Evolutionary conservation across 2,888 invertebrate species (phyloP), one percentile per base, ranked within the genome.

Genomic region (Tetranychus piercei): DNA sequence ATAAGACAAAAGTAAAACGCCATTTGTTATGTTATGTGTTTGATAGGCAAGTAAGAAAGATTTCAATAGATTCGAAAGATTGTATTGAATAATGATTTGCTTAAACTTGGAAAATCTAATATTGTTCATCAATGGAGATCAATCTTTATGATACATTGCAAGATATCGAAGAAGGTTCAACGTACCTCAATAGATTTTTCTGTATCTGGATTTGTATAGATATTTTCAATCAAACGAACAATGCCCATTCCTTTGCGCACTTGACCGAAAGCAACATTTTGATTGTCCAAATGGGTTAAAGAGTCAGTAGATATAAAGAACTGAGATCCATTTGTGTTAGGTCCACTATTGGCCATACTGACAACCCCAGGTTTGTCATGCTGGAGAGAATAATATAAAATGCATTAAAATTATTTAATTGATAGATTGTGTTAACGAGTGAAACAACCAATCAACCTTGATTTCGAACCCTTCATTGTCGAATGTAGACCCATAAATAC

Each of bases 341-440:
- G 90, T 43, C 99, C 99, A 0, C 93, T 91, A 85, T 99, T 99
- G 0, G 99, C 99, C 97, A 99, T 96, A 1, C 94, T 92, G 44
- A 76, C 43, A 44, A 99, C 87, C 2, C 99, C 99, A 76, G 97
- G 86, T 0, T 94, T 94, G 11, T 91, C 88, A 82, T 99, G 99
- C 80, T 34, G 34, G 5, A 34, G 34, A 34, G 34, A 23, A 79
- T 76, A 34, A 34, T 65, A 71, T 3, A 20, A 73, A 70, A 55
- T 15, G 73, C 1, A 43, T 9, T 6, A 18, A 22, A 67, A 23
- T 44, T 23, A 34, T 34, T 34, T 5, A 34, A 34, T 4, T 34
- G 5, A 34, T 34, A 34, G 2, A 34, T 34, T 3, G 5, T 4
- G 34, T 34, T 34, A 34, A 96, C 76, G 99, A 86, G 78, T 97